Evolutionary conservation across 1,140 invertebrate genomes (phyloP).

Genomic region (Zaprionus camerounensis): DNA sequence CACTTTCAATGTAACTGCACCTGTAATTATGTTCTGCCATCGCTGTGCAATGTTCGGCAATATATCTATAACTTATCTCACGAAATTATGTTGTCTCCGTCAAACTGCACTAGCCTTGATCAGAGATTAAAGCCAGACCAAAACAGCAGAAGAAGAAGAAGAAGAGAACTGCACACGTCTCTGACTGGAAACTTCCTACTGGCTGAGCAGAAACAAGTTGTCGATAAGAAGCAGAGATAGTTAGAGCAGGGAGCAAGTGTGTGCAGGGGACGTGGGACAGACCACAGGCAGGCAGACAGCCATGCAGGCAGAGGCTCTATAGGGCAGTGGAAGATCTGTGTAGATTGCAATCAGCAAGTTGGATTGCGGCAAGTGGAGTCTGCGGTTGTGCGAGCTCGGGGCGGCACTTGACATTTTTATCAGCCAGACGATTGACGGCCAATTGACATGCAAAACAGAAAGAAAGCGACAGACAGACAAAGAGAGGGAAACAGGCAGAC

Average conservation of each 20-base stretch:
- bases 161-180: conserved; percentile 30
- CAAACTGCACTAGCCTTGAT: conserved; percentile 61
- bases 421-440: conserved; percentile 48
- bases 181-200: conserved; percentile 50
- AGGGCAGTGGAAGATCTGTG: conserved; percentile 64
- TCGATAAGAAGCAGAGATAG: conserved; percentile 33
- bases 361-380: conserved; percentile 54
- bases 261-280: no score
- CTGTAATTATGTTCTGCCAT: background rate
- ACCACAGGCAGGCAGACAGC: background rate
- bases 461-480: background rate
- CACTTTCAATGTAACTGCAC: background rate
- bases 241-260: background rate
- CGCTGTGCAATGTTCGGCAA: background rate
- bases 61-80: conserved; percentile 54
- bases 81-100: conserved; percentile 70
- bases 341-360: conserved; percentile 64
- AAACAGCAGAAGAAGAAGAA: conserved; percentile 7
- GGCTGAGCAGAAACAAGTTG: conserved; percentile 57
- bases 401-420: conserved; percentile 72
- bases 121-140: conserved; percentile 41
- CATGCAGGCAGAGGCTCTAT: conserved; percentile 25
- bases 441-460: conserved; percentile 52
- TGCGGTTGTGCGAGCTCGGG: conserved; percentile 47
- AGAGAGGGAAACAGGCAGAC: background rate